A percentile compares a stretch with the other conserved stretches of the same genome.
phyloP scores from a whole-genome alignment of 2,797 vertebrate species.

The Pangasius djambal region DNA sequence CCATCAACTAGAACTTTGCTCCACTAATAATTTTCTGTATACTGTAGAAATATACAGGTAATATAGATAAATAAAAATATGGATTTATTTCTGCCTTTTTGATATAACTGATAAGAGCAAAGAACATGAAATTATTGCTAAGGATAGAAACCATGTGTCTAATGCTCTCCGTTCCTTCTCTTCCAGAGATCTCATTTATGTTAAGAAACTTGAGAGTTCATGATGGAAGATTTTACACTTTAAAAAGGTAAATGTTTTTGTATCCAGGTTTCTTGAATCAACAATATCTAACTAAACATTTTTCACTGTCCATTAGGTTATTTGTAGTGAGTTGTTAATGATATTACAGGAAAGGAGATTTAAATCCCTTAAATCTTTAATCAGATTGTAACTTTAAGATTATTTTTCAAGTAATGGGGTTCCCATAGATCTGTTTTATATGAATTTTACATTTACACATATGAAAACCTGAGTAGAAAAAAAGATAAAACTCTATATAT shows the following conservation, averaged over 20 bases:
- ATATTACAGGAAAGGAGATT: not conserved
- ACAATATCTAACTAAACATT: no score
- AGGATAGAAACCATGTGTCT: not conserved
- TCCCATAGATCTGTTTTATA: not conserved
- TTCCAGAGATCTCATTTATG: not conserved
- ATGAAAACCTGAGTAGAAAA: not conserved
- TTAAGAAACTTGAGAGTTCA: not conserved
- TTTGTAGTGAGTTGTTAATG: not conserved
- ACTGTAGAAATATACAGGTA: not conserved
- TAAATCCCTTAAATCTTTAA: not conserved
- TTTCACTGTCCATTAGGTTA: not conserved
- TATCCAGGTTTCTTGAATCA: not conserved
- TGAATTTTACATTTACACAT: not conserved
- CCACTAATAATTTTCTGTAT: not conserved
- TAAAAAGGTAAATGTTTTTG: slow-evolving; percentile 4
- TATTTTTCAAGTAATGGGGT: not conserved
- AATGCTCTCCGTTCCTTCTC: not conserved
- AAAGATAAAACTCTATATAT: not conserved
- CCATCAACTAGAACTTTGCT: not conserved
- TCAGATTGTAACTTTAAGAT: not conserved
- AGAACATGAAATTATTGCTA: not conserved
- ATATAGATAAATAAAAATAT: not conserved
- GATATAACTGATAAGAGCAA: not conserved
- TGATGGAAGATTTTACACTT: not conserved
- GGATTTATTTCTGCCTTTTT: not conserved